A percentile compares a stretch with the other conserved stretches of the same genome.
These are phyloP conservation scores for Anadara kagoshimensis DNA, from an alignment of 1,140 invertebrate genomes.

Conservation along the genomic window DNA sequence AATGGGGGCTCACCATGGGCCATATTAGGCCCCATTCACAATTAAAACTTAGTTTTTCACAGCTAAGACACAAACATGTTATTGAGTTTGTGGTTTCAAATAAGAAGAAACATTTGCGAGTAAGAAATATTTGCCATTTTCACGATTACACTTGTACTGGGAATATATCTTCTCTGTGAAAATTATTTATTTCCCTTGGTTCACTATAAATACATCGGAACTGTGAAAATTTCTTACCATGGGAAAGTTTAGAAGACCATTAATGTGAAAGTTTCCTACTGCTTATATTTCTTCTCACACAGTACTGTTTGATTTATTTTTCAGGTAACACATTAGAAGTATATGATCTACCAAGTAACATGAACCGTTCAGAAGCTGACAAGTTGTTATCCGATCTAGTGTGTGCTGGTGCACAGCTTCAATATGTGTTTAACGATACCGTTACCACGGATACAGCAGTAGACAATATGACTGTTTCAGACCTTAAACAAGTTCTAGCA, in stretches of 20 bases:
- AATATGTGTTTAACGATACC: constrained; percentile 23
- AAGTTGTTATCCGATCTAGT: constrained; percentile 26
- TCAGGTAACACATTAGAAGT: constrained; percentile 27
- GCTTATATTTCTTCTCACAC: too few species aligned
- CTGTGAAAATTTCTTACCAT: too few species aligned
- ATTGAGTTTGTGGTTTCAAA: background rate
- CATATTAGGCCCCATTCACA: too few species aligned
- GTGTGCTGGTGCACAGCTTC: constrained; percentile 20
- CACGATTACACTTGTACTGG: too few species aligned
- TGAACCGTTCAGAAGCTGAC: constrained; percentile 27
- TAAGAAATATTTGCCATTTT: too few species aligned
- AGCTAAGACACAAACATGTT: background rate
- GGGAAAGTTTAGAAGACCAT: too few species aligned
- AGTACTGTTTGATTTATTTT: background rate
- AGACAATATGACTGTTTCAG: constrained; percentile 15
- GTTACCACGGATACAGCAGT: constrained; percentile 7
- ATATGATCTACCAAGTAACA: constrained; percentile 20
- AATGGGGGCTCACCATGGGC: too few species aligned
- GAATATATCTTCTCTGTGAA: too few species aligned
- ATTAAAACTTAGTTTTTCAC: background rate
- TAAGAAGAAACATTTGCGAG: too few species aligned
- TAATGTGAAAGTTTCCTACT: too few species aligned
- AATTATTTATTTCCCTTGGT: too few species aligned
- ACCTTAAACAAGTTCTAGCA: constrained; percentile 30
- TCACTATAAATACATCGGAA: too few species aligned